Evolutionary conservation across 2,888 invertebrate genomes (phyloP).

Genomic region (Ornithoptera priamus): DNA sequence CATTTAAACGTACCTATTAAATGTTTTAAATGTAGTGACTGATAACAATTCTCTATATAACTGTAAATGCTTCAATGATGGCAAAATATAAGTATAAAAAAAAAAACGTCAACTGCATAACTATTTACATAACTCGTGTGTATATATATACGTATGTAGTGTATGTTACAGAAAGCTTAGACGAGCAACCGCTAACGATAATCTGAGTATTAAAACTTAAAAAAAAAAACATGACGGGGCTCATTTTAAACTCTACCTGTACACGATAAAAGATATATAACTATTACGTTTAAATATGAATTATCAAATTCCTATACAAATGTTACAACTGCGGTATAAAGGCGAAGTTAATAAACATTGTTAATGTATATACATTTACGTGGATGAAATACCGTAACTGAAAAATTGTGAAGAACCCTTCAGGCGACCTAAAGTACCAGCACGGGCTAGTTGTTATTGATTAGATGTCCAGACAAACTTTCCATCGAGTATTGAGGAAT

Average conservation of each 20-base stretch:
- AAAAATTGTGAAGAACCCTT: background rate
- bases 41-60: slow-evolving; percentile 24
- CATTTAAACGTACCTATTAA: slow-evolving; percentile 16
- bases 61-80: slow-evolving; percentile 27
- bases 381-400: background rate
- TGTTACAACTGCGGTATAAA: slow-evolving; percentile 1
- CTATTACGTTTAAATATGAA: background rate
- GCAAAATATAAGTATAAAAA: slow-evolving; percentile 11
- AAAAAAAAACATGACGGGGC: slow-evolving; percentile 2
- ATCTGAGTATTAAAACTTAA: slow-evolving; percentile 17
- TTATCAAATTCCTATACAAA: slow-evolving; percentile 5
- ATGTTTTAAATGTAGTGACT: slow-evolving; percentile 23
- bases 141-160: slow-evolving; percentile 7
- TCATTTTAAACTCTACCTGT: slow-evolving; percentile 11
- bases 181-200: slow-evolving; percentile 7
- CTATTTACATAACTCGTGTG: slow-evolving; percentile 21
- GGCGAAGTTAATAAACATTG: slow-evolving; percentile 8
- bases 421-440: background rate
- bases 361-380: background rate
- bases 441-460: background rate
- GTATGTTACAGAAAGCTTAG: slow-evolving; percentile 14
- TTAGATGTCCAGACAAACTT: too few species aligned
- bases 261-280: slow-evolving; percentile 3
- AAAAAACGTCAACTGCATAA: slow-evolving; percentile 4
- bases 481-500: too few species aligned